Percentiles rank a stretch among this genome's conserved stretches.
phyloP scores from a whole-genome alignment of 2,797 vertebrate genomes.

The Diglossa cyanea region DNA sequence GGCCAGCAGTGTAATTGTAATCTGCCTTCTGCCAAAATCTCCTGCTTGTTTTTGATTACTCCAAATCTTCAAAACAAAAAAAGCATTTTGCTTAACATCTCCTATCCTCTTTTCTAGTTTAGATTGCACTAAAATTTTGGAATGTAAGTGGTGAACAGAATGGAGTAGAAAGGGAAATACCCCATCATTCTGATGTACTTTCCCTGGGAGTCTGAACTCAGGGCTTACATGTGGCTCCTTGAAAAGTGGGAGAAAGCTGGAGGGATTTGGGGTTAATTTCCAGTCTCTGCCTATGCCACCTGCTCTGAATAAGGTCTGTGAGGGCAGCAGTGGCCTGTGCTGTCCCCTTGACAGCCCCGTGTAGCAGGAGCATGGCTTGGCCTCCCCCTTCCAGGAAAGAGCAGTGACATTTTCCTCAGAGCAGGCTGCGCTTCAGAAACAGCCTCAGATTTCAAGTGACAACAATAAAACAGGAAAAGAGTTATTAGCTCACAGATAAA shows the following conservation, averaged over 20 bases:
- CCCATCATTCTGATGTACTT: background rate
- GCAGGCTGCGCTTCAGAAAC: background rate
- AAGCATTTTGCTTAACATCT: background rate
- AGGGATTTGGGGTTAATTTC: background rate
- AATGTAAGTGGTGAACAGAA: background rate
- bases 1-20: background rate
- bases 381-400: background rate
- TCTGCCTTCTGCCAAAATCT: background rate
- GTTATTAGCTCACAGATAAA: constrained; percentile 1
- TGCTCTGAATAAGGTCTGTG: background rate
- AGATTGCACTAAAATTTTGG: background rate
- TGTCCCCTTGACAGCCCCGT: background rate
- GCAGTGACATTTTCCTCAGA: background rate
- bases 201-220: background rate
- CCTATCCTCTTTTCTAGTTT: background rate
- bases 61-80: background rate
- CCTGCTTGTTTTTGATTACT: background rate
- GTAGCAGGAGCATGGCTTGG: background rate
- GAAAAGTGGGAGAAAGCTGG: background rate
- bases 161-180: background rate
- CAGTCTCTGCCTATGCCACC: background rate
- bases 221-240: background rate
- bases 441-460: constrained; percentile 2
- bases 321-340: background rate
- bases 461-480: constrained; percentile 11